Conservation (phyloP, 2,888 invertebrate species). For the Leucophenga montana region DNA sequence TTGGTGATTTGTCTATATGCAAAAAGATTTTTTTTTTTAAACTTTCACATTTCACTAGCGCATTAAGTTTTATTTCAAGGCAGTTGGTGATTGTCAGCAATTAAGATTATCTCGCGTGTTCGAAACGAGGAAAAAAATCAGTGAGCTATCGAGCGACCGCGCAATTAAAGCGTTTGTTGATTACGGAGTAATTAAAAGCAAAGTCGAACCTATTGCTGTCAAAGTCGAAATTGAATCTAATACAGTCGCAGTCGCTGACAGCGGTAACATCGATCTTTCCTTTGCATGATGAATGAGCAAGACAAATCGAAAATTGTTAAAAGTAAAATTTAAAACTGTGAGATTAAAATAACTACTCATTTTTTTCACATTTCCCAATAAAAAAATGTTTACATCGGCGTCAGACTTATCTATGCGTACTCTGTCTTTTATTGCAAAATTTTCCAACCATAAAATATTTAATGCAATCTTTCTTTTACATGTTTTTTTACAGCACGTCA, state of each 20-base stretch:
- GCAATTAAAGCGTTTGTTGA: constrained; percentile 58
- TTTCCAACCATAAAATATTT: too few species aligned
- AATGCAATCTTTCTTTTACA: too few species aligned
- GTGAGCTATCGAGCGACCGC: constrained; percentile 34
- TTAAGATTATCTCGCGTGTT: constrained; percentile 43
- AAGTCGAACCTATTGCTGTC: constrained; percentile 41
- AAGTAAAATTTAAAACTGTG: background rate
- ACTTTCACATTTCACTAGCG: constrained; percentile 48
- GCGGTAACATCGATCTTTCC: too few species aligned
- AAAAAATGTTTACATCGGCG: background rate
- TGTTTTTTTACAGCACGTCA: too few species aligned
- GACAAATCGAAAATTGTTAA: background rate
- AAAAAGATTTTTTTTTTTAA: constrained; percentile 18
- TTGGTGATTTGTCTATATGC: constrained; percentile 22
- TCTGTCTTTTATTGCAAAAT: too few species aligned
- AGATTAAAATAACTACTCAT: background rate
- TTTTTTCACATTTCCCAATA: background rate
- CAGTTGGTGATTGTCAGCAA: constrained; percentile 39
- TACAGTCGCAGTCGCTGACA: too few species aligned
- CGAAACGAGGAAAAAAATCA: constrained; percentile 24
- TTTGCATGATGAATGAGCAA: background rate
- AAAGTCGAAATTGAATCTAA: background rate
- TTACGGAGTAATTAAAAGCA: constrained; percentile 59
- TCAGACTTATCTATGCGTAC: too few species aligned
- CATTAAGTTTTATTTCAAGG: background rate